Base-by-base conservation (phyloP, 2,113 vertebrate species). In the Xenopus laevis region DNA sequence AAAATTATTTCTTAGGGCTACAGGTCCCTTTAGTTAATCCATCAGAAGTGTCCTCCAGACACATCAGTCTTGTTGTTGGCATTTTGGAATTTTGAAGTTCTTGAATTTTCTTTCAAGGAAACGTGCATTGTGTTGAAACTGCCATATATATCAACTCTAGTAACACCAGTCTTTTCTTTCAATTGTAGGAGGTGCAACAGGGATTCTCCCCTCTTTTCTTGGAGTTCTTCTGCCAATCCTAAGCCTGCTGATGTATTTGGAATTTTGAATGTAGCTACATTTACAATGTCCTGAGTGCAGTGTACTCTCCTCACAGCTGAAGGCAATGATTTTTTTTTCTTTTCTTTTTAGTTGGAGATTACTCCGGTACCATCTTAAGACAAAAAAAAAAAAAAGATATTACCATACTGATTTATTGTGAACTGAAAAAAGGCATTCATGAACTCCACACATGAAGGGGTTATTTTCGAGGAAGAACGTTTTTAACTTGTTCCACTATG, bases 401-500 rank as follows among this genome's bases (percentile, higher is more conserved):
- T 81, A 79, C 85, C 83, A 86, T 86, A 78, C 81, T 57, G 0
- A 86, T 84, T 87, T 89, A 87, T 88, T 87, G 87, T 82, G 82
- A 80, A 88, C 81, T 80, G 85, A 82, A 83, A 86, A 87, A 55
- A 93, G 91, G 90, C 87, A 92, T 89, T 87, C 86, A 83, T 89
- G 89, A 95, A 92, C 89, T 90, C 89, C 89, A 88, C 87, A 87
- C 86, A 90, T 87, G 93, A 90, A 87, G 85, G 85, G 90, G 87
- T 86, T 84, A 88, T 91, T 89, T 93, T 91, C 88, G 89, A 88
- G 92, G 87, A 79, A 85, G 87, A 82, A 27, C 87, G 89, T 93
- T 94, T 94, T 94, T 94, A 94, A 94, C 91, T 94, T 91, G 91
- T 94, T 95, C 89, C 95, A 92, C 93, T 95, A 96, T 98, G 97